Conservation (phyloP, 2,888 invertebrate species). For the Strigamia maritima region DNA sequence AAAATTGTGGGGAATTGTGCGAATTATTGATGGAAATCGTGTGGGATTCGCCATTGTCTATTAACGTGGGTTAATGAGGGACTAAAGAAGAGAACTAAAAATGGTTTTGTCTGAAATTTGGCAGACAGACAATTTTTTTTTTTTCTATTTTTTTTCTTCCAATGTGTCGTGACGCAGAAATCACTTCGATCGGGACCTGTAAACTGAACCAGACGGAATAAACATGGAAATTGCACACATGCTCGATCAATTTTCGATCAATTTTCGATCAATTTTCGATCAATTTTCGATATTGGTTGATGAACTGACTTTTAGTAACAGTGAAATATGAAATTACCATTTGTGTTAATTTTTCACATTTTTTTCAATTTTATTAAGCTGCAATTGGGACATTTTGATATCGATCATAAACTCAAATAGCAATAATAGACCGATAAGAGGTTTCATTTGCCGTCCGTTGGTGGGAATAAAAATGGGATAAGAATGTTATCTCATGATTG, state of each 20-base stretch:
- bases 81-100: too few relatives aligned
- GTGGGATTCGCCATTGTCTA: too few relatives aligned
- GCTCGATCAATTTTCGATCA: background rate
- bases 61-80: too few relatives aligned
- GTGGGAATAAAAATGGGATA: background rate
- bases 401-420: background rate
- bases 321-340: background rate
- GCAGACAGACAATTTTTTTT: background rate
- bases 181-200: background rate
- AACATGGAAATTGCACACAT: background rate
- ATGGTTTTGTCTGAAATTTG: background rate
- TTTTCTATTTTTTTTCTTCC: background rate
- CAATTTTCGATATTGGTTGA: background rate
- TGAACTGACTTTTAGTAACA: background rate
- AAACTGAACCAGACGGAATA: background rate
- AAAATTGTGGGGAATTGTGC: too few relatives aligned
- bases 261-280: too few relatives aligned
- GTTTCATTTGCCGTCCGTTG: background rate
- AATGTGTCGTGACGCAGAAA: background rate
- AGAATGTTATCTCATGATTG: background rate
- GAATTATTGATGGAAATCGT: too few relatives aligned
- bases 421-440: background rate
- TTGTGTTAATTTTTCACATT: background rate
- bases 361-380: background rate
- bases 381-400: background rate